Evolutionary conservation across 2,888 invertebrate genomes (phyloP).

Genomic region (Sinelater perroti): DNA sequence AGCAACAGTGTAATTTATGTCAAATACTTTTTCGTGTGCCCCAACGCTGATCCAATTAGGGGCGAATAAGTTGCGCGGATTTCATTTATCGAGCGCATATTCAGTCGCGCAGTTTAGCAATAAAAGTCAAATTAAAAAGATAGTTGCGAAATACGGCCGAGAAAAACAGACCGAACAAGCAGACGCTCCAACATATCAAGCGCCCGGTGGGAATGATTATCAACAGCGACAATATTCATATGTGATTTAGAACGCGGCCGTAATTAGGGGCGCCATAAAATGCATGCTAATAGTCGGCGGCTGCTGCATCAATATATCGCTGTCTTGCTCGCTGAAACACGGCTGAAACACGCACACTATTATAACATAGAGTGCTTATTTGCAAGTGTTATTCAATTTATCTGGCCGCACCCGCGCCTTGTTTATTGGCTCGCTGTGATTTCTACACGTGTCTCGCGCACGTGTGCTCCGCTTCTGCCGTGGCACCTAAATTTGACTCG

Average conservation of each 20-base stretch:
- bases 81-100: constrained; percentile 20
- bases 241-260: constrained; percentile 57
- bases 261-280: constrained; percentile 55
- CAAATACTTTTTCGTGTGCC: too few relatives aligned
- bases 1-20: too few relatives aligned
- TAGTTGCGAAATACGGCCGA: constrained; percentile 28
- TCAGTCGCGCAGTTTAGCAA: constrained; percentile 23
- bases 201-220: constrained; percentile 51
- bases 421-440: constrained; percentile 61
- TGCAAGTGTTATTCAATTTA: constrained; percentile 64
- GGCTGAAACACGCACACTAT: constrained; percentile 54
- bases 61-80: constrained; percentile 10
- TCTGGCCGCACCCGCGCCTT: constrained; percentile 60
- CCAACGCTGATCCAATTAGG: constrained; percentile 15
- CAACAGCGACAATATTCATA: constrained; percentile 53
- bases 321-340: constrained; percentile 52
- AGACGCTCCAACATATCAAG: constrained; percentile 43
- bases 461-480: constrained; percentile 50
- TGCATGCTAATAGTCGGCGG: constrained; percentile 55
- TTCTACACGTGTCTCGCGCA: constrained; percentile 59
- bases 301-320: constrained; percentile 58
- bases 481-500: constrained; percentile 42
- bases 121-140: constrained; percentile 33
- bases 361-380: constrained; percentile 60
- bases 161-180: constrained; percentile 36